phyloP scores from a whole-genome alignment of 2,113 vertebrate species.

The Probosciger aterrimus region DNA sequence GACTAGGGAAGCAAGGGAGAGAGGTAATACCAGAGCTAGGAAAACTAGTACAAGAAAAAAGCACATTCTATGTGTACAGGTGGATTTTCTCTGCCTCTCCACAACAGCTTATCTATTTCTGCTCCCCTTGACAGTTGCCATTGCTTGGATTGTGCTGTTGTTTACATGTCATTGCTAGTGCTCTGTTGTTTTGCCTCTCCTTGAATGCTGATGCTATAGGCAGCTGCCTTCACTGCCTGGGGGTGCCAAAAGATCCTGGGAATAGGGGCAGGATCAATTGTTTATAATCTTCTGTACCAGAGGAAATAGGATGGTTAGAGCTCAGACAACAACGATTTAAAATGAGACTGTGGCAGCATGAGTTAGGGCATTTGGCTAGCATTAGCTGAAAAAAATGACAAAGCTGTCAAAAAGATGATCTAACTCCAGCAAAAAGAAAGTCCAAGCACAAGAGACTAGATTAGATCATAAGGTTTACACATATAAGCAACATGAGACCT shows the following conservation, averaged over 20 bases:
- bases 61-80: rapidly evolving
- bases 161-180: not conserved
- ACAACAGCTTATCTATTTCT: not conserved
- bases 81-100: not conserved
- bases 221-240: not conserved
- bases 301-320: not conserved
- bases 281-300: not conserved
- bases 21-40: not conserved
- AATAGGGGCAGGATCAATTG: not conserved
- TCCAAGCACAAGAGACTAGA: not conserved
- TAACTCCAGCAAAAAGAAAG: not conserved
- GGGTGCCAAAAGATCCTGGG: not conserved
- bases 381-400: not conserved
- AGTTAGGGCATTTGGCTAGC: not conserved
- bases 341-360: not conserved
- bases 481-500: not conserved
- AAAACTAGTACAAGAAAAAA: not conserved
- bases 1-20: not conserved
- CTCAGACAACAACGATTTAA: not conserved
- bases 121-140: not conserved
- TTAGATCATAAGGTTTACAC: not conserved
- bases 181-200: not conserved
- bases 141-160: not conserved
- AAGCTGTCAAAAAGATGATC: not conserved
- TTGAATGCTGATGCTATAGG: not conserved